These are phyloP conservation scores for Stenchaetothrips biformis DNA, from an alignment of 2,888 invertebrate genomes.

Conservation along the genomic window DNA sequence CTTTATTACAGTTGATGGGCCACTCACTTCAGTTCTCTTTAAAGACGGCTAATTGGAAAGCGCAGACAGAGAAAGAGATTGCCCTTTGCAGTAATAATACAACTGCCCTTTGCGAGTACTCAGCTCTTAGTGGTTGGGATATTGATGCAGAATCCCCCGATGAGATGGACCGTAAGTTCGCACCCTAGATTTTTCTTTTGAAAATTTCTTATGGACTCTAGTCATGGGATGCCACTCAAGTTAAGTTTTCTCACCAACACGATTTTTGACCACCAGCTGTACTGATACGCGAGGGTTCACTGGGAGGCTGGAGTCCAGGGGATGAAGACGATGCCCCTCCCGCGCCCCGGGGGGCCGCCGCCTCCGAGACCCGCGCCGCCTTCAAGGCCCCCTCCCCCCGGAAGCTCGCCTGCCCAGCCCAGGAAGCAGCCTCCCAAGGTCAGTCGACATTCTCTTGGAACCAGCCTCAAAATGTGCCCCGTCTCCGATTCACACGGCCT, in stretches of 20 bases:
- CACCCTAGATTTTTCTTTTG: background rate
- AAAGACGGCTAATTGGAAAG: constrained; percentile 80
- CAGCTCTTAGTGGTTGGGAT: constrained; percentile 38
- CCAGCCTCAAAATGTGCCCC: background rate
- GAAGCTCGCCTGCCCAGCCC: constrained; percentile 51
- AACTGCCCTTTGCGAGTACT: constrained; percentile 59
- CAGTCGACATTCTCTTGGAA: constrained; percentile 29
- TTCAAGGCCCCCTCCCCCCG: constrained; percentile 51
- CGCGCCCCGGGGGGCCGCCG: constrained; percentile 46
- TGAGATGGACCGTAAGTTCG: background rate
- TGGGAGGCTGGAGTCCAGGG: constrained; percentile 17
- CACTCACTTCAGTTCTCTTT: constrained; percentile 61
- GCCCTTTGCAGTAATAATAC: constrained; percentile 77
- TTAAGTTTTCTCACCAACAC: background rate
- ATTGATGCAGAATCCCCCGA: constrained; percentile 27
- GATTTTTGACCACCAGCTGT: background rate
- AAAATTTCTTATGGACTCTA: background rate
- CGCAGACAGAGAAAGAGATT: constrained; percentile 74
- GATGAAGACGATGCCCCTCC: constrained; percentile 33
- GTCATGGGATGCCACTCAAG: background rate
- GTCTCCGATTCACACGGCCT: background rate
- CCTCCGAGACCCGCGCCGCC: constrained; percentile 46
- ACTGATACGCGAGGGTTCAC: constrained; percentile 16
- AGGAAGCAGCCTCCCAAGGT: constrained; percentile 40
- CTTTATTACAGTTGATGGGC: constrained; percentile 40